These are phyloP conservation scores for Platyura marginata DNA, from an alignment of 1,140 invertebrate species.

Conservation along the genomic window DNA sequence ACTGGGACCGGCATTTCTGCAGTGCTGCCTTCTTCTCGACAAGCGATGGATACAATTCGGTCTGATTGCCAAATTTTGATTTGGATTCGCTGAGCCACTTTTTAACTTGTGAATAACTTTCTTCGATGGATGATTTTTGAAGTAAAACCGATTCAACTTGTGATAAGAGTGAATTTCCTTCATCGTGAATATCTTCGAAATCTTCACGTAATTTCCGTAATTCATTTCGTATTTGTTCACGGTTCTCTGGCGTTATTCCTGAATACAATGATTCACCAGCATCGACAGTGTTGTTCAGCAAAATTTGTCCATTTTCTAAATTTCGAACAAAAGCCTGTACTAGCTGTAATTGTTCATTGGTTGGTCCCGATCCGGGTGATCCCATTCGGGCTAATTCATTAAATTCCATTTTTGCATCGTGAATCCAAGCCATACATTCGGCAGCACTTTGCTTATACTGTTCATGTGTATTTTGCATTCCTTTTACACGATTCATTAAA, in stretches of 20 bases:
- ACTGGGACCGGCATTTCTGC: constrained; percentile 50
- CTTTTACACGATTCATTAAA: constrained; percentile 46
- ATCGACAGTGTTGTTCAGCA: constrained; percentile 65
- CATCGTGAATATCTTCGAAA: constrained; percentile 69
- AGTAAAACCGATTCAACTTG: constrained; percentile 69
- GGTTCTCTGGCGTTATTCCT: constrained; percentile 66
- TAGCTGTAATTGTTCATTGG: constrained; percentile 18
- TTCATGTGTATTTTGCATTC: constrained; percentile 42
- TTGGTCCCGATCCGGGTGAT: constrained; percentile 20
- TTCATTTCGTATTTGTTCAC: constrained; percentile 67
- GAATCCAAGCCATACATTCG: constrained; percentile 62
- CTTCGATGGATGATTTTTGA: constrained; percentile 76
- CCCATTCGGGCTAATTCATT: constrained; percentile 22
- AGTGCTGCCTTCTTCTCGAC: constrained; percentile 72
- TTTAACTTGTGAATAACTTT: constrained; percentile 64
- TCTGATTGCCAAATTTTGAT: constrained; percentile 43
- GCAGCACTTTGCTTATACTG: constrained; percentile 45
- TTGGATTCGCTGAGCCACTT: constrained; percentile 62
- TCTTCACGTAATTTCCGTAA: constrained; percentile 59
- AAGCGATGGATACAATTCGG: constrained; percentile 51
- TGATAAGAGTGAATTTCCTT: constrained; percentile 67
- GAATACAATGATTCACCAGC: constrained; percentile 74
- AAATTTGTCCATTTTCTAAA: constrained; percentile 55
- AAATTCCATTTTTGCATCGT: constrained; percentile 39
- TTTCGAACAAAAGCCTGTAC: constrained; percentile 39